A percentile compares a stretch with the other conserved stretches of the same genome.
Evolutionary conservation across 2,113 vertebrate species (phyloP).

Genomic region (Elaphurus davidianus): DNA sequence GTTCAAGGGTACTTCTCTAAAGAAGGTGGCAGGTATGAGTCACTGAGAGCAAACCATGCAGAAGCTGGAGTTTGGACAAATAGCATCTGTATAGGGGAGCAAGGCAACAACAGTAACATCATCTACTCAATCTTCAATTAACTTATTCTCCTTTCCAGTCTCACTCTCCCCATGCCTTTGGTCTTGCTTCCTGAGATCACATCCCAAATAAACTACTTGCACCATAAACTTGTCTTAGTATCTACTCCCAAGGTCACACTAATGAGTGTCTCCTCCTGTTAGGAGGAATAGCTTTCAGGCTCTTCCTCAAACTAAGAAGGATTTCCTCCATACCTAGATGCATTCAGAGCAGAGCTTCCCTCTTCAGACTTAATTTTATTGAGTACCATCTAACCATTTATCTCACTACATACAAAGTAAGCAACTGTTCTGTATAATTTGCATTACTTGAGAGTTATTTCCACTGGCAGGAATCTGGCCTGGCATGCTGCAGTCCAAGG

Average conservation of each 20-base stretch:
- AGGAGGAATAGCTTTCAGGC: background rate
- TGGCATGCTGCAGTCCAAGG: background rate
- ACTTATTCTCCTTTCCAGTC: background rate
- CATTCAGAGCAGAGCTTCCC: background rate
- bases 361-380: slow-evolving; percentile 3
- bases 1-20: background rate
- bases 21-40: background rate
- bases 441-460: slow-evolving; percentile 24
- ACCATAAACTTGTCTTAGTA: background rate
- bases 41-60: background rate
- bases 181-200: background rate
- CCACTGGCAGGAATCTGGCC: background rate
- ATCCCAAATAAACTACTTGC: background rate
- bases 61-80: background rate
- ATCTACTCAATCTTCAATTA: background rate
- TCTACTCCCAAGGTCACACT: background rate
- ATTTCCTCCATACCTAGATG: background rate
- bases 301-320: background rate
- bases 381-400: background rate
- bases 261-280: background rate
- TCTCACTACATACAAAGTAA: background rate
- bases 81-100: background rate
- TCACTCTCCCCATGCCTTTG: background rate
- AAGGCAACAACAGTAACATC: background rate
- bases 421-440: background rate